Evolutionary conservation across 2,113 vertebrate species (phyloP).

Genomic region (Aspidoscelis tigris): DNA sequence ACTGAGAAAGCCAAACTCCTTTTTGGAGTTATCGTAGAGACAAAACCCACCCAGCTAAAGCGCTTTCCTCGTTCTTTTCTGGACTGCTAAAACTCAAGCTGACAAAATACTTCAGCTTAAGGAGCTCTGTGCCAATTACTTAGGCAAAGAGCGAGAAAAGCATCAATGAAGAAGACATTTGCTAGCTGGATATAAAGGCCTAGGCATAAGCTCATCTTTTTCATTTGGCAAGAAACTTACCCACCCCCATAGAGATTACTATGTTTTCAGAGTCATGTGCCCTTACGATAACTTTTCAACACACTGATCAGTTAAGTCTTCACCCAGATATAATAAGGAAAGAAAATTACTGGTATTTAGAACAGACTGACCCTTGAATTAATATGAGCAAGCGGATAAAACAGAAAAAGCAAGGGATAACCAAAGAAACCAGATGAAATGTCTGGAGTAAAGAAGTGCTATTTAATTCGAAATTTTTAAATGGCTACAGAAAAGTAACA

Average conservation of each 20-base stretch:
- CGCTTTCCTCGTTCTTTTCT: background rate
- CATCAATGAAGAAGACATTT: slow-evolving; percentile 22
- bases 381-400: background rate
- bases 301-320: background rate
- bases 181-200: slow-evolving; percentile 24
- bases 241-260: slow-evolving; percentile 15
- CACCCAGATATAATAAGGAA: slow-evolving; percentile 1
- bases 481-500: background rate
- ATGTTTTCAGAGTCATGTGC: background rate
- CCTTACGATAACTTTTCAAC: background rate
- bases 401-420: background rate
- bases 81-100: slow-evolving; percentile 5
- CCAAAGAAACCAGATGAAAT: background rate
- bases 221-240: background rate
- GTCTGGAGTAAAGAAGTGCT: background rate
- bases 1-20: background rate
- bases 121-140: slow-evolving; percentile 25
- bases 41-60: background rate
- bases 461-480: background rate
- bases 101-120: slow-evolving; percentile 21
- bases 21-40: fast-evolving
- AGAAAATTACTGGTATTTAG: slow-evolving; percentile 7
- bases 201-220: slow-evolving; percentile 12
- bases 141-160: slow-evolving; percentile 13
- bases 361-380: background rate